Evolutionary conservation across 2,888 invertebrate genomes (phyloP).

Genomic region (Diloba caeruleocephala): DNA sequence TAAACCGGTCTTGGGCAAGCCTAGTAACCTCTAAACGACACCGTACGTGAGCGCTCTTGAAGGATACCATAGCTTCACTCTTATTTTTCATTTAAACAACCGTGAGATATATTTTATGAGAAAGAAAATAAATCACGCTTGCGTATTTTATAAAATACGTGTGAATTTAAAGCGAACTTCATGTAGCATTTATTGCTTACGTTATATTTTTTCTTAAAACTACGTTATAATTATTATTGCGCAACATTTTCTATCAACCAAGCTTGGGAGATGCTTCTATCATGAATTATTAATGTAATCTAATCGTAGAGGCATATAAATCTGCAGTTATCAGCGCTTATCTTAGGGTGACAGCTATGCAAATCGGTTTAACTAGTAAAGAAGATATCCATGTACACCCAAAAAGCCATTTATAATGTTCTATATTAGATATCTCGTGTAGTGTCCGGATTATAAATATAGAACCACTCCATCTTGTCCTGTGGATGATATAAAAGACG

Average conservation of each 20-base stretch:
- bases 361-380: conserved; percentile 52
- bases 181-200: too few relatives aligned
- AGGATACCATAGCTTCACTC: conserved; percentile 73
- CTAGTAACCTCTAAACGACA: conserved; percentile 88
- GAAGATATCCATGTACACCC: conserved; percentile 34
- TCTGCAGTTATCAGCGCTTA: conserved; percentile 59
- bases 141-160: conserved; percentile 8
- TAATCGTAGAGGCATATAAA: conserved; percentile 59
- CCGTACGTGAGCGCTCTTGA: conserved; percentile 71
- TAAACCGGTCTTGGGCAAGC: conserved; percentile 84
- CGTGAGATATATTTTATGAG: conserved; percentile 44
- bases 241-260: conserved; percentile 4
- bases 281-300: conserved; percentile 60
- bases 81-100: conserved; percentile 61
- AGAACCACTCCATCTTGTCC: too few relatives aligned
- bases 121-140: conserved; percentile 14
- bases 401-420: conserved; percentile 24
- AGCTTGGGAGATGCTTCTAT: conserved; percentile 22
- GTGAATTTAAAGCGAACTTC: neutral
- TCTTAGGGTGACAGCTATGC: conserved; percentile 62
- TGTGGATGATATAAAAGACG: too few relatives aligned
- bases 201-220: too few relatives aligned
- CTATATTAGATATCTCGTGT: too few relatives aligned
- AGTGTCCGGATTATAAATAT: too few relatives aligned
- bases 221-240: too few relatives aligned